These are phyloP conservation scores for Xenopus petersii DNA, from an alignment of 2,797 vertebrate species.

Conservation along the genomic window DNA sequence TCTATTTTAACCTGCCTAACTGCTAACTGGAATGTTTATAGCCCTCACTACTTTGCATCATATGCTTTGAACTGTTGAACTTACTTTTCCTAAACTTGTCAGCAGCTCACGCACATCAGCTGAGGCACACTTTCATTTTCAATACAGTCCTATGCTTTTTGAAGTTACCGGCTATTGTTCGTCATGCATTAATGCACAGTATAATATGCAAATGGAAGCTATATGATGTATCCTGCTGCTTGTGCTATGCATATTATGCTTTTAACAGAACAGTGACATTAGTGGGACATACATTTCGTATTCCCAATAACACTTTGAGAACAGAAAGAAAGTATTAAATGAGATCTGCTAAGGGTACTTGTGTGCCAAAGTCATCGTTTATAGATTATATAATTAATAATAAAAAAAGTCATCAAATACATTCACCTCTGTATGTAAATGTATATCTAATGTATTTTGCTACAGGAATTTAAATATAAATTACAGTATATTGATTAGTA, in stretches of 20 bases:
- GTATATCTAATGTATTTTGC: too few species aligned
- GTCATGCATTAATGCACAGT: slow-evolving; percentile 33
- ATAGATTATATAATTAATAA: too few species aligned
- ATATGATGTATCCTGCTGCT: slow-evolving; percentile 45
- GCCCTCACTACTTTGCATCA: background rate
- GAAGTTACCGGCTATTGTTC: slow-evolving; percentile 45
- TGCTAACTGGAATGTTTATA: too few species aligned
- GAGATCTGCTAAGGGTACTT: too few species aligned
- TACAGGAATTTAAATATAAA: too few species aligned
- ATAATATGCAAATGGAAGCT: slow-evolving; percentile 43
- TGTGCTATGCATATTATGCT: slow-evolving; percentile 22
- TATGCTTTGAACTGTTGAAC: slow-evolving; percentile 44
- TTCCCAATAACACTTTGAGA: too few species aligned
- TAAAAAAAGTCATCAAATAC: too few species aligned
- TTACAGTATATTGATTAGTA: too few species aligned
- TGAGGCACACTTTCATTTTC: slow-evolving; percentile 41
- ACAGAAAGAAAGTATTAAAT: too few species aligned
- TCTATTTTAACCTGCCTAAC: too few species aligned
- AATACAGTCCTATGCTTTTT: slow-evolving; percentile 37
- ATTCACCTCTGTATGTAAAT: too few species aligned
- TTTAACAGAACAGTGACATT: slow-evolving; percentile 19
- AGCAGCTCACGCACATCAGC: slow-evolving; percentile 21
- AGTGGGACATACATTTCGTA: background rate
- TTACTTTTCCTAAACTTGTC: slow-evolving; percentile 29
- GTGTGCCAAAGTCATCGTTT: too few species aligned